Base-by-base conservation (phyloP, 2,888 invertebrate species). In the Brachypalpus laphriformis region DNA sequence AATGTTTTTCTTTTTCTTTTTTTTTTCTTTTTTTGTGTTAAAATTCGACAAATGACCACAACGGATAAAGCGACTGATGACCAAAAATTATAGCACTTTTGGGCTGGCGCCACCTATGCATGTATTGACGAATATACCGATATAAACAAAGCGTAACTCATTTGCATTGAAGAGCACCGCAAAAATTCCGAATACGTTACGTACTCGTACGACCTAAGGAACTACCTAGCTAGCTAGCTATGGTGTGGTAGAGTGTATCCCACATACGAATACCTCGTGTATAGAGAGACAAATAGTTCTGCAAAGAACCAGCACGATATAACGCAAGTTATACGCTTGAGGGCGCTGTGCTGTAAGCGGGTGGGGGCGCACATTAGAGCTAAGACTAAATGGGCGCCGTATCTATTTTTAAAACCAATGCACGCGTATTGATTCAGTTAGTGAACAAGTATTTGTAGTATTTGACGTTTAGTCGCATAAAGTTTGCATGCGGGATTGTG, bases 321-420 rank as follows among this genome's bases (percentile, higher is more conserved):
- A 51, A 34, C 49, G 25, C 45, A 9, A 8, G 34, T n/a, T 47
- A 28, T 40, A 42, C n/a, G 18, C 34, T 47, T 14, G 49, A 74
- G 37, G 65, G 83, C 47, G 63, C 75, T 75, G 70, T 54, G 68
- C 11, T 31, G 40, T 20, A 74, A 56, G 72, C 49, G 54, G 56
- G 54, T 75, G 75, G 49, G 66, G 75, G 85, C 81, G 81, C 59
- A 56, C 59, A 56, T 56, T 51, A 74, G 68, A 74, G 74, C 74
- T 78, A 74, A 83, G 74, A 66, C 80, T 70, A 70, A 80, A 75
- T 81, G 81, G 85, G 85, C 75, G 85, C 75, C 76, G 80, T 81
- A 5, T 25, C 85, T 85, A 85, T 85, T 85, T 85, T 85, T 85
- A 81, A 81, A 85, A 45, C 81, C 75, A 83, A 57, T 85, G 85